Conservation (phyloP, 2,113 vertebrate genomes). For the Scomber japonicus region DNA sequence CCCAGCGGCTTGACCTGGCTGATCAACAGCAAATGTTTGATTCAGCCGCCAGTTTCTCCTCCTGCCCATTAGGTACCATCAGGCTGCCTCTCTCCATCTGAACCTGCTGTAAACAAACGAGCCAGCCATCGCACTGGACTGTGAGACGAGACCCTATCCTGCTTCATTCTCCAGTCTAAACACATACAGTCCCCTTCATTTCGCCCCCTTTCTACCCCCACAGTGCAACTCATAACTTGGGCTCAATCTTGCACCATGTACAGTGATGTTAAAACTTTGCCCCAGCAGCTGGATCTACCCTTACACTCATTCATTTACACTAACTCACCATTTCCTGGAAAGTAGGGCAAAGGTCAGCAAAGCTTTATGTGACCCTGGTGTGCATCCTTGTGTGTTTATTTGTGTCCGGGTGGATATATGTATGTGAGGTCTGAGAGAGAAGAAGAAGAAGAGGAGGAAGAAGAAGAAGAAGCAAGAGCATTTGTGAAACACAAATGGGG, state of each 20-base stretch:
- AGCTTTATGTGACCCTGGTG: conserved; percentile 31
- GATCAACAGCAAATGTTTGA: conserved; percentile 26
- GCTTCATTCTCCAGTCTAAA: conserved; percentile 32
- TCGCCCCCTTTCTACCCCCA: neutral
- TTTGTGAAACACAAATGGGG: conserved; percentile 56
- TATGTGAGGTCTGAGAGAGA: conserved; percentile 24
- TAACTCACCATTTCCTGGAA: conserved; percentile 48
- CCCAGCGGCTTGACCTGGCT: conserved; percentile 33
- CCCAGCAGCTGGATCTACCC: neutral
- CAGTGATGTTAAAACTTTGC: conserved; percentile 17
- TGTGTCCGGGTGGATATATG: conserved; percentile 1
- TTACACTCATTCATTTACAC: conserved; percentile 27
- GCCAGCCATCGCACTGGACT: conserved; percentile 16
- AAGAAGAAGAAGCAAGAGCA: conserved; percentile 29
- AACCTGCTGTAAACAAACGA: conserved; percentile 49
- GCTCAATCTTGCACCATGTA: conserved; percentile 4
- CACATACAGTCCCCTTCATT: neutral
- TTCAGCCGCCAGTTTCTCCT: conserved; percentile 25
- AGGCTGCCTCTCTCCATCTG: conserved; percentile 28
- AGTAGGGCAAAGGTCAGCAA: conserved; percentile 65
- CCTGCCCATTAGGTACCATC: conserved; percentile 32
- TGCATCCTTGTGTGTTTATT: conserved; percentile 38
- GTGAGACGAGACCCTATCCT: conserved; percentile 9
- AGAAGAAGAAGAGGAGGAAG: conserved; percentile 4
- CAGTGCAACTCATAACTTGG: conserved; percentile 23